A percentile compares a stretch with the other conserved stretches of the same genome.
Conservation (phyloP, 2,888 invertebrate genomes). For the Cheilosia soror region DNA sequence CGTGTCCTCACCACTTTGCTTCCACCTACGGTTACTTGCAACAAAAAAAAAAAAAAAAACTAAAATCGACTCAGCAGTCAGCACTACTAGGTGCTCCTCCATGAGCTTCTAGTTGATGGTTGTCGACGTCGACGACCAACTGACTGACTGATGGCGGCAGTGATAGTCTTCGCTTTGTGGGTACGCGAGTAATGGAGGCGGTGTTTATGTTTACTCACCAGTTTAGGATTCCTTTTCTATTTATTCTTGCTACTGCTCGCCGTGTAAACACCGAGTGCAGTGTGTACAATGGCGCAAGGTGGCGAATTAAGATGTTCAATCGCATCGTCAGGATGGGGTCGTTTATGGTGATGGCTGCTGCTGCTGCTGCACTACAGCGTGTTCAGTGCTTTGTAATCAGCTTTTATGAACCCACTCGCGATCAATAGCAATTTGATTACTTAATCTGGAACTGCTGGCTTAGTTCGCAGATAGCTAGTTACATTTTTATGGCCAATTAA, state of each 20-base stretch:
- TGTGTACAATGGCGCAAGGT: conserved; percentile 63
- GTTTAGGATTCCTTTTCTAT: conserved; percentile 69
- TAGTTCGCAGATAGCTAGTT: too few species aligned
- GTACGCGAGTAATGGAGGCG: conserved; percentile 60
- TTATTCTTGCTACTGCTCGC: conserved; percentile 59
- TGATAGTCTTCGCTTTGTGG: conserved; percentile 62
- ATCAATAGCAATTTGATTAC: conserved; percentile 61
- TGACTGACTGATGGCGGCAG: conserved; percentile 64
- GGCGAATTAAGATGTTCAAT: conserved; percentile 63
- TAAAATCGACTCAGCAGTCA: conserved; percentile 16
- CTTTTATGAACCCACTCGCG: conserved; percentile 53
- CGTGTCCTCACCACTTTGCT: conserved; percentile 56
- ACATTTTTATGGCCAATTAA: too few species aligned
- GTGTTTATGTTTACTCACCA: conserved; percentile 67
- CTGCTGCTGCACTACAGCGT: conserved; percentile 22
- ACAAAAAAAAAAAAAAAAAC: conserved; percentile 23
- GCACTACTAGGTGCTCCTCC: conserved; percentile 40
- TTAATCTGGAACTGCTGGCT: conserved; percentile 38
- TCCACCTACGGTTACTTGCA: conserved; percentile 52
- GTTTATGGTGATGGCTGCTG: conserved; percentile 53
- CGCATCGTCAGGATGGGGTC: conserved; percentile 24
- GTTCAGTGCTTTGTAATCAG: conserved; percentile 61
- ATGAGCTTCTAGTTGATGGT: conserved; percentile 16
- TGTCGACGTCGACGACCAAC: conserved; percentile 45
- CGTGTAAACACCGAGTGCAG: conserved; percentile 60